A percentile compares a stretch with the other conserved stretches of the same genome.
These are phyloP conservation scores for Drosophila cardini DNA, from an alignment of 1,140 invertebrate genomes.

Conservation along the genomic window DNA sequence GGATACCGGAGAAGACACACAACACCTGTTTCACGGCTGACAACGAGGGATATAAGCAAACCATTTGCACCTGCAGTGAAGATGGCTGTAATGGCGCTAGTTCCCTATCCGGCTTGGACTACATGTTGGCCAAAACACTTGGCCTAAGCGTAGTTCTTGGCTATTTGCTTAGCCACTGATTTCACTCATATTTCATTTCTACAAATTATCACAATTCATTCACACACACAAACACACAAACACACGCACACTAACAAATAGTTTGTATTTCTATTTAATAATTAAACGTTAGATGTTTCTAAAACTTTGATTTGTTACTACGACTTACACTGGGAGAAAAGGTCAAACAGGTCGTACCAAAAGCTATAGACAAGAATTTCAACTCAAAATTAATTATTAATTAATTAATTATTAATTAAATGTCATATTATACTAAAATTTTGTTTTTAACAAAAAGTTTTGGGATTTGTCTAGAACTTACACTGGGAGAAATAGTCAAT, in stretches of 20 bases:
- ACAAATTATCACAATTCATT: neutral
- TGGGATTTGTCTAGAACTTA: too few species aligned
- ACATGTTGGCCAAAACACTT: slow-evolving; percentile 17
- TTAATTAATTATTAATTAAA: too few species aligned
- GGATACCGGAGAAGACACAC: slow-evolving; percentile 72
- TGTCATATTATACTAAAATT: too few species aligned
- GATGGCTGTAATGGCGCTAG: slow-evolving; percentile 86
- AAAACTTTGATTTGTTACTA: too few species aligned
- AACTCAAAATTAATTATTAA: too few species aligned
- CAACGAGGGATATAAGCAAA: slow-evolving; percentile 86
- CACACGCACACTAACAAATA: neutral
- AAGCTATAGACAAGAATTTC: too few species aligned
- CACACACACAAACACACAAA: neutral
- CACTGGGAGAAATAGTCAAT: too few species aligned
- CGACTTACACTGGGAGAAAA: too few species aligned
- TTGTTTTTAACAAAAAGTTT: too few species aligned
- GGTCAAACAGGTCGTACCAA: too few species aligned
- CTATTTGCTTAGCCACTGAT: slow-evolving; percentile 47
- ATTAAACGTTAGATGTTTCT: neutral
- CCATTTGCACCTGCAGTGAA: slow-evolving; percentile 86
- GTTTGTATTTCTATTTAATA: slow-evolving; percentile 4
- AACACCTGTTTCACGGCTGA: slow-evolving; percentile 86
- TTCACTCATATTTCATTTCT: neutral
- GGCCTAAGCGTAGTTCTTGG: slow-evolving; percentile 28
- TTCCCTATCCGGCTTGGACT: slow-evolving; percentile 13